Conservation (phyloP, 92 coral and sea anemone species). For the Ricordea florida region DNA sequence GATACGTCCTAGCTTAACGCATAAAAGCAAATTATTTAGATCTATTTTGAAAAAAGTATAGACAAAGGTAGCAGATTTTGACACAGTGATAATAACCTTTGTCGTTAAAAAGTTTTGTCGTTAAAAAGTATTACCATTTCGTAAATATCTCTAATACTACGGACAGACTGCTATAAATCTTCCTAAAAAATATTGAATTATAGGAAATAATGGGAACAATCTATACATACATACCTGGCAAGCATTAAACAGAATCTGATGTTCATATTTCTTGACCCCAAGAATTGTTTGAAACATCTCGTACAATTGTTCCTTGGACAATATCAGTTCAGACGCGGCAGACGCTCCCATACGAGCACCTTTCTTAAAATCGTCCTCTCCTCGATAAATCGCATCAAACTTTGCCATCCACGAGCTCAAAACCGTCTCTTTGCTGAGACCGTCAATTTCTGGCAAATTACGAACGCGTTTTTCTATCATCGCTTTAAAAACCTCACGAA, state of each 20-base stretch:
- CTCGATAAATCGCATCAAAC: constrained; percentile 95
- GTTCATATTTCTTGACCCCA: constrained; percentile 89
- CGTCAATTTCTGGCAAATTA: constrained; percentile 82
- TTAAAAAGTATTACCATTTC: no score
- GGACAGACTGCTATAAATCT: no score
- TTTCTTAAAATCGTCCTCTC: constrained; percentile 87
- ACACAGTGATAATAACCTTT: no score
- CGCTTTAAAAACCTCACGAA: constrained; percentile 91
- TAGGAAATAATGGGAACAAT: neutral
- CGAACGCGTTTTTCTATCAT: constrained; percentile 94
- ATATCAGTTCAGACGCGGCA: constrained; percentile 86
- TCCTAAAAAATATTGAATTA: no score
- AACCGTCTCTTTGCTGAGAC: constrained; percentile 93
- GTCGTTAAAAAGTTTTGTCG: no score
- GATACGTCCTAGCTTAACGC: no score
- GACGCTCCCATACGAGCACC: constrained; percentile 78
- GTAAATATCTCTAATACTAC: no score
- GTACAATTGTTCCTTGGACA: constrained; percentile 95
- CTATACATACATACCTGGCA: constrained; percentile 76
- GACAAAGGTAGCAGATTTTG: no score
- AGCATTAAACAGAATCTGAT: constrained; percentile 90
- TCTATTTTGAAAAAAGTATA: no score
- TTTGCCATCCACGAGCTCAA: constrained; percentile 98
- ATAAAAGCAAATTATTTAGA: no score
- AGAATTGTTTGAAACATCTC: constrained; percentile 96